A percentile compares a stretch with the other conserved stretches of the same genome.
These are phyloP conservation scores for Sphaeramia orbicularis DNA, from an alignment of 2,797 vertebrate genomes.

Conservation along the genomic window DNA sequence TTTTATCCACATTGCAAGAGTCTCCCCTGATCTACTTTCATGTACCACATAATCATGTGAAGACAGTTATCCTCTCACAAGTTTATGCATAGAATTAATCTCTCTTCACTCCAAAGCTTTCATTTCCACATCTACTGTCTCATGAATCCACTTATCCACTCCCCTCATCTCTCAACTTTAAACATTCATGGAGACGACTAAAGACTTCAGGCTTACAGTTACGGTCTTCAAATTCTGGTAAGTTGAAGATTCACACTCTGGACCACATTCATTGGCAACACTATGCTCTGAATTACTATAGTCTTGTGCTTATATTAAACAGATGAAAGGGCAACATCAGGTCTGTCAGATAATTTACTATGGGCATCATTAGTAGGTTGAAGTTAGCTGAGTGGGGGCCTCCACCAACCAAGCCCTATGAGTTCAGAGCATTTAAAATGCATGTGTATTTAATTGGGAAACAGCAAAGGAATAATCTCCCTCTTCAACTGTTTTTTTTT, in stretches of 20 bases:
- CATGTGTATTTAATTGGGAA: no score
- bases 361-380: neutral
- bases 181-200: slow-evolving; percentile 43
- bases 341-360: neutral
- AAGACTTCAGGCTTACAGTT: slow-evolving; percentile 37
- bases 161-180: slow-evolving; percentile 30
- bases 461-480: neutral
- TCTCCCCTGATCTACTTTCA: slow-evolving; percentile 39
- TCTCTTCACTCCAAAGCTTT: slow-evolving; percentile 29
- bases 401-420: neutral
- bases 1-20: slow-evolving; percentile 42
- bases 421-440: neutral
- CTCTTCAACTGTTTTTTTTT: no score
- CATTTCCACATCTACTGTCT: slow-evolving; percentile 38
- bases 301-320: neutral
- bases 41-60: slow-evolving; percentile 35
- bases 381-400: neutral
- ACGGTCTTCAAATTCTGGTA: slow-evolving; percentile 19
- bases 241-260: slow-evolving; percentile 13
- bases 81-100: slow-evolving; percentile 32
- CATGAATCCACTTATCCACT: slow-evolving; percentile 38
- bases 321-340: neutral
- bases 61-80: slow-evolving; percentile 22
- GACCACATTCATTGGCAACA: neutral
- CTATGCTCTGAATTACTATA: slow-evolving; percentile 5